These are phyloP conservation scores for Notocelia uddmanniana DNA, from an alignment of 2,888 invertebrate species.

Conservation along the genomic window DNA sequence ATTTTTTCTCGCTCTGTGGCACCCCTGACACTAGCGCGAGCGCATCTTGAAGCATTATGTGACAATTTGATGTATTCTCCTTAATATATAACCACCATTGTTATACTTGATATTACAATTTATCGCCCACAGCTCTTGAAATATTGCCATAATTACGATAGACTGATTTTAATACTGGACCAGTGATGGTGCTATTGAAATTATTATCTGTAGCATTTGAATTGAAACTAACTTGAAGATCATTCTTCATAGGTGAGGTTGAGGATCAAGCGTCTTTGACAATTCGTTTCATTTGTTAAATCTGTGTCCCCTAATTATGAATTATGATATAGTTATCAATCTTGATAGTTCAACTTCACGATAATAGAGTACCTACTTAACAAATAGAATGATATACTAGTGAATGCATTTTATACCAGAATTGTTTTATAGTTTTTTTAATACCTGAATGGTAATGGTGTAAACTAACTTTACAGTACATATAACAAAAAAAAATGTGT, in stretches of 20 bases:
- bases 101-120: conserved; percentile 36
- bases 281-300: conserved; percentile 3
- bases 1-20: not conserved
- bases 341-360: no score
- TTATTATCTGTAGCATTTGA: conserved; percentile 19
- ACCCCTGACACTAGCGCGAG: conserved; percentile 31
- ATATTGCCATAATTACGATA: conserved; percentile 34
- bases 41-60: conserved; percentile 58
- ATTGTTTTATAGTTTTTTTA: no score
- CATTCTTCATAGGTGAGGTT: conserved; percentile 12
- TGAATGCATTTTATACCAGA: no score
- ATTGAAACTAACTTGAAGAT: not conserved
- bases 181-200: conserved; percentile 28
- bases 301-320: not conserved
- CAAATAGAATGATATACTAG: not conserved
- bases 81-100: conserved; percentile 53
- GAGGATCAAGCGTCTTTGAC: conserved; percentile 12
- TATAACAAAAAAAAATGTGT: no score
- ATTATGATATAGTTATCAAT: not conserved
- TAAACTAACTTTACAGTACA: no score
- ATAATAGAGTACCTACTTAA: no score
- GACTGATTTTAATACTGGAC: conserved; percentile 18
- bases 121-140: conserved; percentile 31
- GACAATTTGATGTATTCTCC: conserved; percentile 77
- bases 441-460: no score